These are phyloP conservation scores for Charina bottae DNA, from an alignment of 2,113 vertebrate genomes.

Conservation along the genomic window DNA sequence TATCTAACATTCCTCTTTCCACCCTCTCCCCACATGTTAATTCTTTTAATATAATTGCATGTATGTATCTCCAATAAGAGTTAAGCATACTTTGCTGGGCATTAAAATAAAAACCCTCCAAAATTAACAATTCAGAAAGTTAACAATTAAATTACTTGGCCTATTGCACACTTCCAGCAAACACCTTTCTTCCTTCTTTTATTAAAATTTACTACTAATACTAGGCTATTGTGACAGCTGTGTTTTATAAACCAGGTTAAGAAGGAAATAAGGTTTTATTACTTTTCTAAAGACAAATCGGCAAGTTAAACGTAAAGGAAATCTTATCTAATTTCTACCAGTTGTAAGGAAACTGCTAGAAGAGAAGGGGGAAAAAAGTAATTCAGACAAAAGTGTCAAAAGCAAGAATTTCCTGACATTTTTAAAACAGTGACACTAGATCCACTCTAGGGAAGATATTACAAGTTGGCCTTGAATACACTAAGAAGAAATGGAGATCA, in stretches of 20 bases:
- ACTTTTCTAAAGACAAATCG: slow-evolving; percentile 75
- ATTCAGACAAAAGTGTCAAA: background rate
- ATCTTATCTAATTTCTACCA: slow-evolving; percentile 63
- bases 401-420: background rate
- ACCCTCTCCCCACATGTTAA: slow-evolving; percentile 2
- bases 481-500: background rate
- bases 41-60: slow-evolving; percentile 14
- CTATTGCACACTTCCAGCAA: slow-evolving; percentile 67
- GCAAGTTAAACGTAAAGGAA: slow-evolving; percentile 72
- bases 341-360: slow-evolving; percentile 18
- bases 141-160: slow-evolving; percentile 67
- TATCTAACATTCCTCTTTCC: background rate
- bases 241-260: slow-evolving; percentile 75
- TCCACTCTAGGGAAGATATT: background rate
- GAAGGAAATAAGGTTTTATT: slow-evolving; percentile 83
- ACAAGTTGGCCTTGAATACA: background rate
- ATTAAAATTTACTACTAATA: slow-evolving; percentile 82
- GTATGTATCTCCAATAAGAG: slow-evolving; percentile 32
- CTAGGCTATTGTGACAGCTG: slow-evolving; percentile 78
- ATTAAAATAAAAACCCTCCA: slow-evolving; percentile 62
- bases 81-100: slow-evolving; percentile 63
- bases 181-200: slow-evolving; percentile 73
- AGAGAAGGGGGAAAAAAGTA: background rate
- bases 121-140: slow-evolving; percentile 63
- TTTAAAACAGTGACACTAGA: background rate